These are phyloP conservation scores for Temnothorax rugatulus DNA, from an alignment of 2,888 invertebrate genomes.

Conservation along the genomic window DNA sequence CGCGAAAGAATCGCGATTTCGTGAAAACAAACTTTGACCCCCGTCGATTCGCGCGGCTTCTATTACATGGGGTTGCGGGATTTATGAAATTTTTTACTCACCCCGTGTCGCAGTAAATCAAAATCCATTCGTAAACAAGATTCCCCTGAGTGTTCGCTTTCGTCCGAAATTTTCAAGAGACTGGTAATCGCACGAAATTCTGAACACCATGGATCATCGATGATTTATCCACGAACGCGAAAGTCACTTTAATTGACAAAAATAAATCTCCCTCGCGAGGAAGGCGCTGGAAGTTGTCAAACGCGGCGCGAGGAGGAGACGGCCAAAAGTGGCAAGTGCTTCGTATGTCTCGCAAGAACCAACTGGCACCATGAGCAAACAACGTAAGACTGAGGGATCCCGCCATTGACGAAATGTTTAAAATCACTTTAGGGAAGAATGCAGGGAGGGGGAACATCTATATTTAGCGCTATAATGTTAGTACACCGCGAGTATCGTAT, in stretches of 20 bases:
- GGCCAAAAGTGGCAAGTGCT: slow-evolving; percentile 26
- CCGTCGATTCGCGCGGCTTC: neutral
- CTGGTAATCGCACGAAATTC: neutral
- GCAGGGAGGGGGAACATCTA: slow-evolving; percentile 1
- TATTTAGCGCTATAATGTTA: slow-evolving; percentile 51
- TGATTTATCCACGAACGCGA: neutral
- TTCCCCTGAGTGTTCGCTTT: neutral
- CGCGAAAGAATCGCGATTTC: neutral
- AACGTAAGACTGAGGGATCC: slow-evolving; percentile 22
- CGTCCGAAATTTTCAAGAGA: neutral
- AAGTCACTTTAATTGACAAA: neutral
- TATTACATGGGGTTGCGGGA: neutral
- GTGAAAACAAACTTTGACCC: neutral
- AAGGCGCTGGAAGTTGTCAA: neutral
- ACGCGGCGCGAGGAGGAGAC: neutral
- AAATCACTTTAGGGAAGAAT: slow-evolving; percentile 40
- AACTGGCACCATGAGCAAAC: slow-evolving; percentile 42
- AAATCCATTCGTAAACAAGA: slow-evolving; percentile 3
- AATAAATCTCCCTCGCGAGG: neutral
- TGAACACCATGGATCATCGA: neutral
- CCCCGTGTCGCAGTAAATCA: neutral
- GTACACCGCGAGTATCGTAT: slow-evolving; percentile 27
- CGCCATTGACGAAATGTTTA: slow-evolving; percentile 55
- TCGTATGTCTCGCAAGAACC: slow-evolving; percentile 27
- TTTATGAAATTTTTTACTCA: slow-evolving; percentile 21